Conservation (phyloP, 2,113 vertebrate species). For the Odocoileus virginianus region DNA sequence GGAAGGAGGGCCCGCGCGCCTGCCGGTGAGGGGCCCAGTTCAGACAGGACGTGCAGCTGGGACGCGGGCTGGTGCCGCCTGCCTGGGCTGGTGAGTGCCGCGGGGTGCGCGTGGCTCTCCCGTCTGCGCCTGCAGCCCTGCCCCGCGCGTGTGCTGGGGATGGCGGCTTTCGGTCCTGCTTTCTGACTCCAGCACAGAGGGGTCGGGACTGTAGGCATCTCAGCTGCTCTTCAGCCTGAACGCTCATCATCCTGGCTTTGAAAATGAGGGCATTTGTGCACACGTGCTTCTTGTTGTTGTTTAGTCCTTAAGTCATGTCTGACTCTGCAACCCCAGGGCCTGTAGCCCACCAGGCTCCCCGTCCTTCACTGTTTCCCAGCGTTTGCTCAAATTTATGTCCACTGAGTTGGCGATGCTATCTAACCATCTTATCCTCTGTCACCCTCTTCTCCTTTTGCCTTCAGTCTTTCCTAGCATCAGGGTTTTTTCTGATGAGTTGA, state of each 20-base stretch:
- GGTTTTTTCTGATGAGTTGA: background rate
- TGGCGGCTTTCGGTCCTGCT: no score
- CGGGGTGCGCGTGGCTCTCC: fast-evolving
- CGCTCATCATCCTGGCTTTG: background rate
- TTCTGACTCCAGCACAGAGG: background rate
- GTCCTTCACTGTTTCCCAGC: background rate
- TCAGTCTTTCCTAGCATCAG: background rate
- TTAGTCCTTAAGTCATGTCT: background rate
- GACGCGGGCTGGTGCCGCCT: background rate
- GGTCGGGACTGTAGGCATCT: fast-evolving
- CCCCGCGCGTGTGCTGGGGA: background rate
- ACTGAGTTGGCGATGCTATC: background rate
- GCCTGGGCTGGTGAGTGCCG: fast-evolving
- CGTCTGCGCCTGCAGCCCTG: background rate
- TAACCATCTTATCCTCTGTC: background rate
- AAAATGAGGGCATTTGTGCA: no score
- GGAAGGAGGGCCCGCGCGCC: background rate
- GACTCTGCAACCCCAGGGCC: background rate
- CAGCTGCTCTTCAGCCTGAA: background rate
- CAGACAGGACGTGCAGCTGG: background rate
- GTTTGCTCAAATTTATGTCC: background rate
- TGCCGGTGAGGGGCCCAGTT: background rate
- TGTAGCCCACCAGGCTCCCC: background rate
- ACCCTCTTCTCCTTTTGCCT: background rate
- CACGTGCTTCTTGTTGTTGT: no score